Percentiles rank a stretch among this genome's conserved stretches.
Conservation (phyloP, 2,888 invertebrate genomes). For the Agonopterix heracliana region DNA sequence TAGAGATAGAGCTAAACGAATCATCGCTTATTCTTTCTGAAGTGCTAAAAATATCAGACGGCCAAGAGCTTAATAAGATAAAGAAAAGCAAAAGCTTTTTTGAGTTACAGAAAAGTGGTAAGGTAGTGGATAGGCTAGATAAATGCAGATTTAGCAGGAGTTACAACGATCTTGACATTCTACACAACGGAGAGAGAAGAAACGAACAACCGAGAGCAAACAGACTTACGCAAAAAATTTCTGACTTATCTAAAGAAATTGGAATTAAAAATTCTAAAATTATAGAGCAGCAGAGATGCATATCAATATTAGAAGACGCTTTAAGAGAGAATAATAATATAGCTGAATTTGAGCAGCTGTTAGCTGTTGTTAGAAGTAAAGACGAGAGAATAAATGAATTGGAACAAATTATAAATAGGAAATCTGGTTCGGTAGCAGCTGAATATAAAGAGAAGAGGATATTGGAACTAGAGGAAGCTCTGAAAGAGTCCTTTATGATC, state of each 20-base stretch:
- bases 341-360: constrained; percentile 75
- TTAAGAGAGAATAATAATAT: constrained; percentile 74
- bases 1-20: constrained; percentile 72
- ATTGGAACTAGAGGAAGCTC: constrained; percentile 86
- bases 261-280: constrained; percentile 71
- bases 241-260: constrained; percentile 62
- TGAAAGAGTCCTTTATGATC: constrained; percentile 86
- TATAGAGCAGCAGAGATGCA: constrained; percentile 72
- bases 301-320: constrained; percentile 71
- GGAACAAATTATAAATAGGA: constrained; percentile 80
- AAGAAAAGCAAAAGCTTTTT: constrained; percentile 66
- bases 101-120: constrained; percentile 75
- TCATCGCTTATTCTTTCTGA: constrained; percentile 71
- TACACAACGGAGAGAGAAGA: constrained; percentile 34
- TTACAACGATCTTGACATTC: constrained; percentile 52
- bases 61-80: constrained; percentile 45
- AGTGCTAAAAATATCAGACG: constrained; percentile 62
- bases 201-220: constrained; percentile 40
- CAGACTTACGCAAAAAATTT: constrained; percentile 57
- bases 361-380: constrained; percentile 76
- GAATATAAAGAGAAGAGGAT: constrained; percentile 76
- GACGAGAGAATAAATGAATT: constrained; percentile 84
- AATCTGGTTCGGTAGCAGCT: constrained; percentile 38
- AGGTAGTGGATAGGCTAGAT: constrained; percentile 76
- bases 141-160: constrained; percentile 68